Conservation (phyloP, 2,113 vertebrate species). For the Podilymbus podiceps region DNA sequence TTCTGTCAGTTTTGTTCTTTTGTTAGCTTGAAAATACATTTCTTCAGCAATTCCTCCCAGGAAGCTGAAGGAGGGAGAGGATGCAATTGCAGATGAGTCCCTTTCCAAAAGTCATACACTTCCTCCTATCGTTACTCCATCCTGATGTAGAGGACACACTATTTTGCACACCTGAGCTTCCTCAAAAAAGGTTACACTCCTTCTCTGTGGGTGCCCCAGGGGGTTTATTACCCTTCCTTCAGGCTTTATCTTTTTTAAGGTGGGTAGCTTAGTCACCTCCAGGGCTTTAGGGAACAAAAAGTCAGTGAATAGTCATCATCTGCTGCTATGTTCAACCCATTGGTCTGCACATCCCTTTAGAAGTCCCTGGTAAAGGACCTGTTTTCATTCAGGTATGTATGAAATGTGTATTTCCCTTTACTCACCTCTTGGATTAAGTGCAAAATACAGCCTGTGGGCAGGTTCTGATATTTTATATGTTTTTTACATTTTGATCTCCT, state of each 20-base stretch:
- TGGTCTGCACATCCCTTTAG: background rate
- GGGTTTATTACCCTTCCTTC: background rate
- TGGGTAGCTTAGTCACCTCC: background rate
- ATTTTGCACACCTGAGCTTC: background rate
- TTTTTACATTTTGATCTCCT: background rate
- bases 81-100: background rate
- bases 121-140: accelerated
- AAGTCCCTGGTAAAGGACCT: background rate
- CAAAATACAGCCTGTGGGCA: background rate
- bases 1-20: background rate
- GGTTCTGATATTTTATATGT: background rate
- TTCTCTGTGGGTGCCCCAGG: background rate
- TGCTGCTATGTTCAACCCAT: background rate
- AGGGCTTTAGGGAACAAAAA: background rate
- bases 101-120: background rate
- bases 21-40: background rate
- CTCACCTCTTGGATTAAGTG: background rate
- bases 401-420: background rate
- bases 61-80: background rate
- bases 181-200: background rate
- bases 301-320: background rate
- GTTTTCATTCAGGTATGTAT: background rate
- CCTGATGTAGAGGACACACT: accelerated
- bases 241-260: background rate
- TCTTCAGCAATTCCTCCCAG: background rate